Evolutionary conservation across 2,113 vertebrate genomes (phyloP).

Genomic region (Rhynchomys soricoides): DNA sequence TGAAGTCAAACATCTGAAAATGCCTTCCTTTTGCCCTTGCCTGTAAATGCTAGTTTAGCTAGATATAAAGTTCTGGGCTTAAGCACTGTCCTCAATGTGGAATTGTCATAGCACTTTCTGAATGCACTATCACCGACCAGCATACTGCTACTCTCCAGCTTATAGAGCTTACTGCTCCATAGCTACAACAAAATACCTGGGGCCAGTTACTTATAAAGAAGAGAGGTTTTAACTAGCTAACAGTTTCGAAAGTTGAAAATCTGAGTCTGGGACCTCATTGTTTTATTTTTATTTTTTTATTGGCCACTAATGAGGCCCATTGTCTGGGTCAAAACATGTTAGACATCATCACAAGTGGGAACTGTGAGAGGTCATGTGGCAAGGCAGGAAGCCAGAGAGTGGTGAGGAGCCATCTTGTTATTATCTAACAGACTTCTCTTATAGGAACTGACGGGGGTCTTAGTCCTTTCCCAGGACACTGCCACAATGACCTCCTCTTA

Average conservation of each 20-base stretch:
- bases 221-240: background rate
- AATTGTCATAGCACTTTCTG: background rate
- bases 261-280: background rate
- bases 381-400: background rate
- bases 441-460: background rate
- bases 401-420: background rate
- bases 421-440: background rate
- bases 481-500: background rate
- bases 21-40: background rate
- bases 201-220: background rate
- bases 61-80: background rate
- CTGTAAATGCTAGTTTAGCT: background rate
- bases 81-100: background rate
- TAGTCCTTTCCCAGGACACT: background rate
- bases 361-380: background rate
- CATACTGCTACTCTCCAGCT: no score
- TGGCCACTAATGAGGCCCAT: background rate
- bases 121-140: rapidly evolving
- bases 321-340: background rate
- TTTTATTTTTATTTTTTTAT: background rate
- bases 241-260: background rate
- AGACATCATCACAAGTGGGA: background rate
- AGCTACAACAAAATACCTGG: background rate
- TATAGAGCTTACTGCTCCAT: background rate
- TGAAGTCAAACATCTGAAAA: background rate